Percentiles rank a stretch among this genome's conserved stretches.
phyloP scores from a whole-genome alignment of 2,797 vertebrate species.

The Syndactyla subalaris region DNA sequence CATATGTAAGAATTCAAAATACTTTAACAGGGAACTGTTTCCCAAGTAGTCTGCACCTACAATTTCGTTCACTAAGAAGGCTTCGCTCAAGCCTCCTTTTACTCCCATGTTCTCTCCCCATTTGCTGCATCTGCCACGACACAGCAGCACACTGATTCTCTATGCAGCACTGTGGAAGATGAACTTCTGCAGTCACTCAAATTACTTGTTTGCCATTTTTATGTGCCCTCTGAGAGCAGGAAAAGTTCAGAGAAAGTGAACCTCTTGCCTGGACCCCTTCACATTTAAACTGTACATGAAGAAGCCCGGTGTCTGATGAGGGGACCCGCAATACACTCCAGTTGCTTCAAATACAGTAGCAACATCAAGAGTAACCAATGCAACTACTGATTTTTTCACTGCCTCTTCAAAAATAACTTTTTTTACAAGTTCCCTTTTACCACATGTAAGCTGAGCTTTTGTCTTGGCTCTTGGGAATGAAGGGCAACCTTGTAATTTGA shows the following conservation, averaged over 20 bases:
- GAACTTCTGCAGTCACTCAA: background rate
- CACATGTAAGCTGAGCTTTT: constrained; percentile 14
- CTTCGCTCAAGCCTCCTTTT: fast-evolving
- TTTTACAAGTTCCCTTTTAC: constrained; percentile 10
- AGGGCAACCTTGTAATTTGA: constrained; percentile 46
- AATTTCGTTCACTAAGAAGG: background rate
- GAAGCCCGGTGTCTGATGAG: background rate
- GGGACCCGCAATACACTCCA: background rate
- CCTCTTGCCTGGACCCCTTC: background rate
- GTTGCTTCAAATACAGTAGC: constrained; percentile 8
- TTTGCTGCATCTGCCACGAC: fast-evolving
- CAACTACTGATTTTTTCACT: background rate
- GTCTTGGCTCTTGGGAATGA: background rate
- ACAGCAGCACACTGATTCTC: background rate
- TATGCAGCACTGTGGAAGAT: background rate
- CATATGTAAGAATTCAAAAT: background rate
- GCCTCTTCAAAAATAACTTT: constrained; percentile 12
- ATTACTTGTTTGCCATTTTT: background rate
- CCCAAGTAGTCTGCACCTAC: background rate
- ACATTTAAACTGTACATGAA: fast-evolving
- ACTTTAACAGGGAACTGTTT: background rate
- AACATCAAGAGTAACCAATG: background rate
- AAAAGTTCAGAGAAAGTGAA: background rate
- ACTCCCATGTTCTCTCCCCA: fast-evolving
- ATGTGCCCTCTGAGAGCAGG: background rate